phyloP scores from a whole-genome alignment of 2,797 vertebrate species.

The Chromis chromis region DNA sequence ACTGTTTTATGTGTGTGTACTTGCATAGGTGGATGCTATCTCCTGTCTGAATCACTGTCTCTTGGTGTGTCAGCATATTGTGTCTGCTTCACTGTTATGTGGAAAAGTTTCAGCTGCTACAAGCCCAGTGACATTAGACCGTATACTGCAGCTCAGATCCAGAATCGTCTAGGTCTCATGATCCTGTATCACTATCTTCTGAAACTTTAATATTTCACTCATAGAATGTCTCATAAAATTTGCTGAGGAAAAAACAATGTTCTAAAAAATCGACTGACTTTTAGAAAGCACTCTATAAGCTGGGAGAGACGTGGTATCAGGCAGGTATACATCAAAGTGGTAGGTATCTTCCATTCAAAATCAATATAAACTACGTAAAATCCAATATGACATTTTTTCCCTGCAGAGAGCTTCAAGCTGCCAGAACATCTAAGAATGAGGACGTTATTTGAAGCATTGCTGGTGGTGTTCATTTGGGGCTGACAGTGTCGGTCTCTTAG shows the following conservation, averaged over 20 bases:
- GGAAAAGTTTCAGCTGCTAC: conserved; percentile 29
- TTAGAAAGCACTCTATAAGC: neutral
- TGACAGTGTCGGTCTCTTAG: neutral
- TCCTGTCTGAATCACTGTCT: conserved; percentile 63
- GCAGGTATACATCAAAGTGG: no score
- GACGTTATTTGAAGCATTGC: neutral
- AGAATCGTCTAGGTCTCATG: neutral
- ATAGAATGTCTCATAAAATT: neutral
- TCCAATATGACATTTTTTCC: neutral
- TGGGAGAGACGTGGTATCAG: no score
- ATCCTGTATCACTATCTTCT: neutral
- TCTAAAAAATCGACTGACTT: neutral
- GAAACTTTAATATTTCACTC: neutral
- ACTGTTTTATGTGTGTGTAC: conserved; percentile 21
- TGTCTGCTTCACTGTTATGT: conserved; percentile 29
- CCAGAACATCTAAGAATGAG: neutral
- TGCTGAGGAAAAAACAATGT: neutral
- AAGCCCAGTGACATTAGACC: conserved; percentile 25
- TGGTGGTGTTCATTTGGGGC: no score
- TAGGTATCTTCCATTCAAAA: neutral
- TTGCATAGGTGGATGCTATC: conserved; percentile 17
- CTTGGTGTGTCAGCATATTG: conserved; percentile 14
- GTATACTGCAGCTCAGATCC: neutral
- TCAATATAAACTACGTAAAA: neutral
- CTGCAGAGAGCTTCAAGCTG: neutral